Evolutionary conservation across 2,113 vertebrate species (phyloP).

Genomic region (Crypturellus undulatus): DNA sequence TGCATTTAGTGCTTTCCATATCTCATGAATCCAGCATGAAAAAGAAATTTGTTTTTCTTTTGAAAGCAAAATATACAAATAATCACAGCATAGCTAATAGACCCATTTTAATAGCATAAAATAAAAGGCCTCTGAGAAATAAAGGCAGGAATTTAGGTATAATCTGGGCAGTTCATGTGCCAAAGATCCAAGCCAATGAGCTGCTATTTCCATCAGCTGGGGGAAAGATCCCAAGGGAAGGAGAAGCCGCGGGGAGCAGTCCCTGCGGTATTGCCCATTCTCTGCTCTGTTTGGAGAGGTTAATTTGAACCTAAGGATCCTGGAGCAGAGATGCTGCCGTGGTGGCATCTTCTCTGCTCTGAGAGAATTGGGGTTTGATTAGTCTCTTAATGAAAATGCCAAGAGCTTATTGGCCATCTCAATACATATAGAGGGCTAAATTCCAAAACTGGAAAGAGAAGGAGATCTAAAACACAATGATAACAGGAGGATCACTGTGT

Average conservation of each 20-base stretch:
- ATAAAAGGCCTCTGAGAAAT: not conserved
- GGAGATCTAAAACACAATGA: conserved; percentile 50
- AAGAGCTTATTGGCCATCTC: conserved; percentile 57
- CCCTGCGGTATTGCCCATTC: conserved; percentile 20
- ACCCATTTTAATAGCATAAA: not conserved
- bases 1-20: not conserved
- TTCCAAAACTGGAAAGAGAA: conserved; percentile 23
- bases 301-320: conserved; percentile 50
- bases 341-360: conserved; percentile 52
- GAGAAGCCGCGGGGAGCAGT: conserved; percentile 52
- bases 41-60: not conserved
- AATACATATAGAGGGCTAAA: conserved; percentile 39
- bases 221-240: not conserved
- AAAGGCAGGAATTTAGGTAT: not conserved
- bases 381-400: conserved; percentile 58
- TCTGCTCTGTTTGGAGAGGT: conserved; percentile 67
- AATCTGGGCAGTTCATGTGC: not conserved
- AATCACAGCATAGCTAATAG: not conserved
- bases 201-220: not conserved
- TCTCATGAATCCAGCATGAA: not conserved
- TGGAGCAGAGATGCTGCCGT: conserved; percentile 1
- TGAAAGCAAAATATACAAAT: not conserved
- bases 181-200: not conserved
- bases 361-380: conserved; percentile 65
- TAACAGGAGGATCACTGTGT: conserved; percentile 29